Evolutionary conservation across 2,113 vertebrate species (phyloP).

Genomic region (Cyanistes caeruleus): DNA sequence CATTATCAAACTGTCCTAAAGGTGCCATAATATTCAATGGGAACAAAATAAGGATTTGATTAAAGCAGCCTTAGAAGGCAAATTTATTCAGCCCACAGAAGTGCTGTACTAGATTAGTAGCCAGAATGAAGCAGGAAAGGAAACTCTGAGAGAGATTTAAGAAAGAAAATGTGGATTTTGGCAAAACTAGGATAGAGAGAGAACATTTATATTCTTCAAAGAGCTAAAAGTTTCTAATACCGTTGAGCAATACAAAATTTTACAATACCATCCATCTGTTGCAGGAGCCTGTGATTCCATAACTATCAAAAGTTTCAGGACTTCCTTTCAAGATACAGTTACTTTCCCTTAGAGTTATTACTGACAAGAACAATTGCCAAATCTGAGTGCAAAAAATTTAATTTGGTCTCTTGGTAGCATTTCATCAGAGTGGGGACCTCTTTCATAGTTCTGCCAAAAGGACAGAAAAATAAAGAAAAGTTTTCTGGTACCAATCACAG

Average conservation of each 20-base stretch:
- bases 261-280: background rate
- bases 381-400: slow-evolving; percentile 53
- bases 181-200: background rate
- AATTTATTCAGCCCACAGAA: background rate
- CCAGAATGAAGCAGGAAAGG: background rate
- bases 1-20: background rate
- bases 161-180: background rate
- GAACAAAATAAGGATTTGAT: background rate
- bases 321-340: slow-evolving; percentile 14
- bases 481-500: slow-evolving; percentile 56
- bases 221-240: background rate
- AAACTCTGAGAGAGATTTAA: background rate
- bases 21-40: background rate
- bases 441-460: slow-evolving; percentile 41
- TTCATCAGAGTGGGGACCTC: slow-evolving; percentile 39
- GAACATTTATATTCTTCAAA: background rate
- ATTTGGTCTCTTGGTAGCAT: slow-evolving; percentile 56
- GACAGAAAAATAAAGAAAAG: slow-evolving; percentile 37
- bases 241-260: background rate
- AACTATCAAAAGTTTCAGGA: slow-evolving; percentile 24
- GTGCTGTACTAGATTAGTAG: background rate
- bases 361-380: background rate
- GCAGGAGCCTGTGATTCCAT: background rate
- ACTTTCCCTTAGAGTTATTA: slow-evolving; percentile 47
- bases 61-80: background rate